phyloP scores from a whole-genome alignment of 92 coral and sea anemone species.

The Umimayanthus kanabou region DNA sequence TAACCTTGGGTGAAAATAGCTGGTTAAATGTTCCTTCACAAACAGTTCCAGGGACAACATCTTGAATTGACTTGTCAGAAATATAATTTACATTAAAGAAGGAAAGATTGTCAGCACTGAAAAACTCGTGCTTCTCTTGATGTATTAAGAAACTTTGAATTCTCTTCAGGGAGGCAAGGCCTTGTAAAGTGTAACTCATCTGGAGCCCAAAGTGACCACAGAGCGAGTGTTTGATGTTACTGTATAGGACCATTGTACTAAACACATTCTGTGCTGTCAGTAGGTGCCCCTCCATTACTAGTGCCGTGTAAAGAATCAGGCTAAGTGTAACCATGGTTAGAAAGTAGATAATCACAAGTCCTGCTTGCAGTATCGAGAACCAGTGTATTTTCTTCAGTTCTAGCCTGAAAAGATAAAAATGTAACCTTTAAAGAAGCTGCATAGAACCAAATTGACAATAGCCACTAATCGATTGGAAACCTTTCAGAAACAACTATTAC shows the following conservation, averaged over 20 bases:
- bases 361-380: slow-evolving; percentile 34
- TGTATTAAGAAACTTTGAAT: slow-evolving; percentile 15
- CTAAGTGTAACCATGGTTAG: slow-evolving; percentile 32
- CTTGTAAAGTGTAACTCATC: slow-evolving; percentile 36
- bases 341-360: slow-evolving; percentile 26
- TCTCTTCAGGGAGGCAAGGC: slow-evolving; percentile 30
- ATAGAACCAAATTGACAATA: background rate
- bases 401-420: slow-evolving; percentile 9
- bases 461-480: background rate
- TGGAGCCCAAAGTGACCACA: slow-evolving; percentile 39
- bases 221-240: slow-evolving; percentile 38
- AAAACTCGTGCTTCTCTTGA: slow-evolving; percentile 7
- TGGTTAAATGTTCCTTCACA: background rate
- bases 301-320: slow-evolving; percentile 28
- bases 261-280: slow-evolving; percentile 39
- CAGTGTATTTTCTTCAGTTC: slow-evolving; percentile 36
- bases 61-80: background rate
- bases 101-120: slow-evolving; percentile 1
- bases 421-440: background rate
- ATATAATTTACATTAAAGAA: slow-evolving; percentile 1
- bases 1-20: slow-evolving; percentile 1
- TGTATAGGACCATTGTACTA: slow-evolving; percentile 31
- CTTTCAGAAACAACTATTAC: background rate
- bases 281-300: slow-evolving; percentile 28
- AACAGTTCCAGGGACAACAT: background rate